These are phyloP conservation scores for Dasyprocta punctata DNA, from an alignment of 2,113 vertebrate species.

Conservation along the genomic window DNA sequence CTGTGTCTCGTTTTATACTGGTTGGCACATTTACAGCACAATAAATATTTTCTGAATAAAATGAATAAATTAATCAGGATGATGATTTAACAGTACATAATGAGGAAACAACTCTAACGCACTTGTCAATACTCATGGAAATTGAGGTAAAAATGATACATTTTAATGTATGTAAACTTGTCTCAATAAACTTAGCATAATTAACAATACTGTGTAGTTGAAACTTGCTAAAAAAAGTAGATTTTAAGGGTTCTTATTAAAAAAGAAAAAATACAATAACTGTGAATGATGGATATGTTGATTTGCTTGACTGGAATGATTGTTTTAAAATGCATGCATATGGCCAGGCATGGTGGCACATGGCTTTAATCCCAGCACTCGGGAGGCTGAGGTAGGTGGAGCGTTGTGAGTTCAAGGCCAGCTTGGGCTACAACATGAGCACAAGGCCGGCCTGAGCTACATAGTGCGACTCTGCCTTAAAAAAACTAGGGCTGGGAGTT, in stretches of 20 bases:
- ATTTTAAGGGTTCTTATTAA: neutral
- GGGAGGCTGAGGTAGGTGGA: too few species aligned
- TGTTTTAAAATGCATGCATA: neutral
- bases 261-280: neutral
- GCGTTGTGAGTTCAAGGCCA: too few species aligned
- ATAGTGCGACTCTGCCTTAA: too few species aligned
- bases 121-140: neutral
- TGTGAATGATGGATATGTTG: neutral
- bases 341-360: too few species aligned
- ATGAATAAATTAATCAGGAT: neutral
- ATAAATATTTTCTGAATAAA: constrained; percentile 50
- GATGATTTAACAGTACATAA: neutral
- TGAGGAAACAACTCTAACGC: neutral
- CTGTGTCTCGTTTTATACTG: neutral
- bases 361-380: too few species aligned
- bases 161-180: neutral
- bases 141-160: neutral
- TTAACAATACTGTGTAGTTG: neutral
- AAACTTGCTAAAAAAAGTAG: neutral
- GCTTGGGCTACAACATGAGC: too few species aligned
- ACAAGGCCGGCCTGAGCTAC: too few species aligned
- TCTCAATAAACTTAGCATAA: neutral
- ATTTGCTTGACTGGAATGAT: neutral
- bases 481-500: too few species aligned
- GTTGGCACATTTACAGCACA: neutral